Percentiles rank a stretch among this genome's conserved stretches.
Conservation (phyloP, 35 echinoderm and acorn worm species). For the Anneissia japonica region DNA sequence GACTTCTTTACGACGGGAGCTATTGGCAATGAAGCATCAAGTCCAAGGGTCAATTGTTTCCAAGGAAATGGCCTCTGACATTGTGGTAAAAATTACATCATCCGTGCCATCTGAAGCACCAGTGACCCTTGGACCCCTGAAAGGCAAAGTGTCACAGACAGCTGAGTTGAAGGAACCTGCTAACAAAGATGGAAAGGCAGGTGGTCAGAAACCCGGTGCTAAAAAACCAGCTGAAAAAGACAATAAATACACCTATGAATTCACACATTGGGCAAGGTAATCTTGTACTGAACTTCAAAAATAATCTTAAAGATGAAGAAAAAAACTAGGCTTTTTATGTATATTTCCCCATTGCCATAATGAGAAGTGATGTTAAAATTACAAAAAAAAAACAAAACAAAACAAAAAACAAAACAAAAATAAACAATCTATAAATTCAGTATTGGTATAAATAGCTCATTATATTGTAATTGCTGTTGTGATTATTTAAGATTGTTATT, state of each 20-base stretch:
- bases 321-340: too few relatives aligned
- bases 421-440: too few relatives aligned
- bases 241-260: constrained; percentile 35
- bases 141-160: neutral
- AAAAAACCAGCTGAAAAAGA: constrained; percentile 11
- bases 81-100: constrained; percentile 55
- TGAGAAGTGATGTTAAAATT: neutral
- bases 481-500: too few relatives aligned
- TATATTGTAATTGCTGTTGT: too few relatives aligned
- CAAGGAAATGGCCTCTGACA: constrained; percentile 51
- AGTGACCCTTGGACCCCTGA: constrained; percentile 49
- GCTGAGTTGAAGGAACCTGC: constrained; percentile 18
- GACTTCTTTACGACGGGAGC: too few relatives aligned
- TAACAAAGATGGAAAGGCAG: constrained; percentile 39
- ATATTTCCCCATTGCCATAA: neutral
- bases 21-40: constrained; percentile 76
- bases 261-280: constrained; percentile 64
- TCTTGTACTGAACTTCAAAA: too few relatives aligned
- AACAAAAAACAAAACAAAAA: too few relatives aligned
- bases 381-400: too few relatives aligned
- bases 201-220: constrained; percentile 23
- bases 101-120: constrained; percentile 41
- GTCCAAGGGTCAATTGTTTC: constrained; percentile 51
- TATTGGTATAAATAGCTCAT: too few relatives aligned
- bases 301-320: too few relatives aligned